Percentiles rank a stretch among this genome's conserved stretches.
Conservation (phyloP, 1,140 invertebrate species). For the Ectropis grisescens region DNA sequence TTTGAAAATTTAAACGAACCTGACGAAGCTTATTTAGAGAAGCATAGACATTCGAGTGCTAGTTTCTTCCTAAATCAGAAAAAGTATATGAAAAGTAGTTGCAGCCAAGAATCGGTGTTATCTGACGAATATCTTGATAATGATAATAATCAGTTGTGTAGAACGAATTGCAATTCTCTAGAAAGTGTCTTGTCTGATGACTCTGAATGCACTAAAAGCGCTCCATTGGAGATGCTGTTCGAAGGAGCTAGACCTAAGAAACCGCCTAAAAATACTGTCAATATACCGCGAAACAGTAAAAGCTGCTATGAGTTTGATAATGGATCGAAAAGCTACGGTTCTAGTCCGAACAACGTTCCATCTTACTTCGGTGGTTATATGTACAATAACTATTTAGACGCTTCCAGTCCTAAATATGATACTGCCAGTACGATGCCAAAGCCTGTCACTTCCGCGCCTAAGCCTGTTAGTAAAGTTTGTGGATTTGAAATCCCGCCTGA, state of each 20-base stretch:
- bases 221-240: slow-evolving; percentile 79
- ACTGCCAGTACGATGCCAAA: slow-evolving; percentile 1
- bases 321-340: slow-evolving; percentile 72
- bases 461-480: slow-evolving; percentile 35
- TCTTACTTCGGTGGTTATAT: slow-evolving; percentile 52
- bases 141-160: slow-evolving; percentile 73
- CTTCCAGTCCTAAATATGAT: slow-evolving; percentile 34
- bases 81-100: slow-evolving; percentile 66
- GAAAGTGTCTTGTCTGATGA: slow-evolving; percentile 86
- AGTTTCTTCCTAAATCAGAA: slow-evolving; percentile 77
- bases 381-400: slow-evolving; percentile 59
- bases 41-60: slow-evolving; percentile 72
- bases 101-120: slow-evolving; percentile 82
- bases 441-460: background rate
- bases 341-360: slow-evolving; percentile 70
- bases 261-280: slow-evolving; percentile 28
- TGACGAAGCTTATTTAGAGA: slow-evolving; percentile 54
- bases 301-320: slow-evolving; percentile 69
- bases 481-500: slow-evolving; percentile 49
- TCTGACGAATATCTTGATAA: slow-evolving; percentile 76
- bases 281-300: slow-evolving; percentile 55
- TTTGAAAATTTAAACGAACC: slow-evolving; percentile 63
- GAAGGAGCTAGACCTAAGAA: slow-evolving; percentile 55
- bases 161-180: slow-evolving; percentile 77
- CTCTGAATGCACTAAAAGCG: slow-evolving; percentile 82